phyloP scores from a whole-genome alignment of 2,113 vertebrate genomes.

The Asarcornis scutulata region DNA sequence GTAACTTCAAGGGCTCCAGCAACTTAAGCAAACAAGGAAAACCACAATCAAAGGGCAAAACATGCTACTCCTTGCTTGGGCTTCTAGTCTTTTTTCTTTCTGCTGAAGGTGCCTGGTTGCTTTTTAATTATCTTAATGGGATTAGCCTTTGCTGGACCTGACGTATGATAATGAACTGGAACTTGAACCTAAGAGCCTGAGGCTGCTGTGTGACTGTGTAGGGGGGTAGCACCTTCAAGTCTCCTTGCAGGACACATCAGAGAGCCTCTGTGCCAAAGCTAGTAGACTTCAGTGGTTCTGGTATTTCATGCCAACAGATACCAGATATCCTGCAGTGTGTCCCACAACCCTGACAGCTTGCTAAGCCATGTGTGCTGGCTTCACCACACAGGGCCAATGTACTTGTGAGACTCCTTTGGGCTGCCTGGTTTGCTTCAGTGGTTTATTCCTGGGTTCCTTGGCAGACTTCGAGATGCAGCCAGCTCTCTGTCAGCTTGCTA shows the following conservation, averaged over 20 bases:
- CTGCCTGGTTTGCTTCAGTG: neutral
- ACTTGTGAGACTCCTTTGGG: neutral
- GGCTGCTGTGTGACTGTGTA: neutral
- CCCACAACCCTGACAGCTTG: neutral
- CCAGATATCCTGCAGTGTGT: neutral
- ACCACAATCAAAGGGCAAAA: constrained; percentile 35
- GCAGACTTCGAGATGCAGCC: neutral
- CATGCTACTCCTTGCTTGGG: constrained; percentile 26
- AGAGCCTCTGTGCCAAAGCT: neutral
- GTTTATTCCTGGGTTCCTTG: neutral
- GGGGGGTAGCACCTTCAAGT: neutral
- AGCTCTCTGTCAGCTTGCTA: neutral
- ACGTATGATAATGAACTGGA: neutral
- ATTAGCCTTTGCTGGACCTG: neutral
- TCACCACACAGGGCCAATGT: neutral
- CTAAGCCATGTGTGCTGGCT: neutral
- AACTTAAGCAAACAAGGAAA: constrained; percentile 50
- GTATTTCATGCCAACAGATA: neutral
- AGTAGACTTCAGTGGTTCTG: neutral
- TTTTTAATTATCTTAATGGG: constrained; percentile 16
- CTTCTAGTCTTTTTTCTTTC: constrained; percentile 24
- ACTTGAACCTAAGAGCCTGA: neutral
- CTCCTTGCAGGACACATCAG: neutral
- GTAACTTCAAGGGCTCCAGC: neutral
- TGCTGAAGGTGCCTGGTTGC: constrained; percentile 18